A percentile compares a stretch with the other conserved stretches of the same genome.
These are phyloP conservation scores for Dendropsophus ebraccatus DNA, from an alignment of 2,113 vertebrate species.

Conservation along the genomic window DNA sequence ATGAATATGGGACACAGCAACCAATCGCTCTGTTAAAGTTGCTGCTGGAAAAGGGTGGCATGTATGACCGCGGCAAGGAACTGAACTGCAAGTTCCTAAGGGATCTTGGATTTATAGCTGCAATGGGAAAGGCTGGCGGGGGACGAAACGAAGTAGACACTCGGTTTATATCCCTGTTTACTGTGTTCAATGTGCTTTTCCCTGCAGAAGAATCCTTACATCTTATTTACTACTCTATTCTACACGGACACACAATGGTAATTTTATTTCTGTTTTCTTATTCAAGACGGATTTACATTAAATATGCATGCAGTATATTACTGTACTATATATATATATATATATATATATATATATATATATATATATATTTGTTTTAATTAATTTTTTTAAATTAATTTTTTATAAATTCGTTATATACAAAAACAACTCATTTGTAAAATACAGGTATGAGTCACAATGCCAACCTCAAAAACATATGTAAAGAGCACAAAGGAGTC, in stretches of 20 bases:
- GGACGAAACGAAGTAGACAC: slow-evolving; percentile 94
- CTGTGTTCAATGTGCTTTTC: slow-evolving; percentile 88
- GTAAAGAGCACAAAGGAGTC: too few relatives aligned
- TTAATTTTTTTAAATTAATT: too few relatives aligned
- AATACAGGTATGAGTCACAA: too few relatives aligned
- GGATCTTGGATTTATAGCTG: slow-evolving; percentile 89
- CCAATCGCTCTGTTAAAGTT: slow-evolving; percentile 93
- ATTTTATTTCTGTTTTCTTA: slow-evolving; percentile 38
- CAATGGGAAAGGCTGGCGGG: slow-evolving; percentile 95
- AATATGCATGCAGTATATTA: too few relatives aligned
- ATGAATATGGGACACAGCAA: slow-evolving; percentile 94
- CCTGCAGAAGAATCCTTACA: slow-evolving; percentile 84
- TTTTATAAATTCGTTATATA: too few relatives aligned
- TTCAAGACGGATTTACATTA: background rate
- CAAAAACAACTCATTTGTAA: too few relatives aligned
- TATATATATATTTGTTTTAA: too few relatives aligned
- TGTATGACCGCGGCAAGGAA: slow-evolving; percentile 92
- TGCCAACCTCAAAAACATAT: too few relatives aligned
- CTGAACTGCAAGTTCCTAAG: slow-evolving; percentile 88
- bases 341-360: too few relatives aligned
- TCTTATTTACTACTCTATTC: slow-evolving; percentile 89
- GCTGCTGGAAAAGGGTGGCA: slow-evolving; percentile 85
- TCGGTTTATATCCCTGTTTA: slow-evolving; percentile 90
- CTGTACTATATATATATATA: too few relatives aligned
- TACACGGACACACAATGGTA: slow-evolving; percentile 89